Evolutionary conservation across 2,113 vertebrate species (phyloP).

Genomic region (Cercocebus atys): DNA sequence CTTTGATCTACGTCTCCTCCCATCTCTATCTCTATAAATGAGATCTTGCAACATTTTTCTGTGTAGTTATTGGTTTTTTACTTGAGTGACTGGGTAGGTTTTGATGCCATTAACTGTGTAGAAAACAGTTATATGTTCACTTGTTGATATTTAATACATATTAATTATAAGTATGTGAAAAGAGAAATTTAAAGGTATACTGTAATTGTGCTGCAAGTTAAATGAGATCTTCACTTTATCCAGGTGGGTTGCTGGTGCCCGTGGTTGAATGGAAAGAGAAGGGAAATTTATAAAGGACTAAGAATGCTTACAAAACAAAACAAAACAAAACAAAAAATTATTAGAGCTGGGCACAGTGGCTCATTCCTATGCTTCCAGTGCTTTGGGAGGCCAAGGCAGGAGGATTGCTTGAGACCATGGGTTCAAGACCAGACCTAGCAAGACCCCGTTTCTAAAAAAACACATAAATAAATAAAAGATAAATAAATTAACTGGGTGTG

Average conservation of each 20-base stretch:
- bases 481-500: no score
- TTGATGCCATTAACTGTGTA: neutral
- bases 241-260: neutral
- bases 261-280: neutral
- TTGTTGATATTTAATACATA: neutral
- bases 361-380: no score
- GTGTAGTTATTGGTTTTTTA: neutral
- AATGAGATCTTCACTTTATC: neutral
- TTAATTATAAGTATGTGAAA: neutral
- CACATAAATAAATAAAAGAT: no score
- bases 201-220: neutral
- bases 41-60: no score
- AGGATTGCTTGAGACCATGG: no score
- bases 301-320: neutral
- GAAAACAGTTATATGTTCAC: neutral
- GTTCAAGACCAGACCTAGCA: no score
- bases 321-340: no score
- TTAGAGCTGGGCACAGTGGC: no score
- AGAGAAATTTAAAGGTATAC: neutral
- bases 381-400: no score
- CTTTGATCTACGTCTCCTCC: no score
- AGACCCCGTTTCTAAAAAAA: no score
- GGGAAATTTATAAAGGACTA: neutral
- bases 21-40: no score
- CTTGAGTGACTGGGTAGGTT: neutral